Evolutionary conservation across 2,113 vertebrate species (phyloP), one percentile per base, ranked within the genome.

Genomic region (Petrocephalus zakoni): DNA sequence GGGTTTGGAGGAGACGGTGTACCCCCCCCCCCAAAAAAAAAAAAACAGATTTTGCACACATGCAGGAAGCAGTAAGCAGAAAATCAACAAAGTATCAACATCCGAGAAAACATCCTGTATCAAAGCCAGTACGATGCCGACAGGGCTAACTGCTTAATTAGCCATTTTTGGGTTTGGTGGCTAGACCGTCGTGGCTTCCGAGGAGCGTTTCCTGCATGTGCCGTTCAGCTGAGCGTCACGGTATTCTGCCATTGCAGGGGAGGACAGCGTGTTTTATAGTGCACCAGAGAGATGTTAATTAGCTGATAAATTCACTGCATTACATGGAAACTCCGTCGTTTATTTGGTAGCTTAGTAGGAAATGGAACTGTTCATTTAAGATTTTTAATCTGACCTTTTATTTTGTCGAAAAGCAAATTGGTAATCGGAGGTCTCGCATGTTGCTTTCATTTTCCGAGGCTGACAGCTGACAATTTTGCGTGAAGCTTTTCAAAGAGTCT

Each of bases 71-170:
- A 78, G 25, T 5, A 25, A 81, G 72, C 87, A n/a, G 29, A 53
- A 53, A 88, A 56, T 82, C 87, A 88, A 56, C 87, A 88, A 46
- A 42, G 87, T 61, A 10, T 75, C n/a, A 29, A 47, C 19, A 25
- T 17, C 58, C 49, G 29, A 47, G 29, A 83, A 88, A 88, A 84
- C 88, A 84, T 88, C 75, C 87, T 88, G 75, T 34, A 17, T 34
- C 51, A 49, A 58, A 58, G 47, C 52, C 72, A 49, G 58, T 75
- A 58, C 21, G 78, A 34, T 46, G 64, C 29, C 22, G 7, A 37
- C 29, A 78, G 19, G 51, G 87, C 21, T 51, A 81, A 75, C 19
- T 52, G 52, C 52, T 83, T 88, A 88, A 88, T 83, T 81, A 58
- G 75, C 52, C 21, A 29, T 29, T 52, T 83, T 84, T 9, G 9